Evolutionary conservation across 1,140 invertebrate species (phyloP).

Genomic region (Drosophila ironensis): DNA sequence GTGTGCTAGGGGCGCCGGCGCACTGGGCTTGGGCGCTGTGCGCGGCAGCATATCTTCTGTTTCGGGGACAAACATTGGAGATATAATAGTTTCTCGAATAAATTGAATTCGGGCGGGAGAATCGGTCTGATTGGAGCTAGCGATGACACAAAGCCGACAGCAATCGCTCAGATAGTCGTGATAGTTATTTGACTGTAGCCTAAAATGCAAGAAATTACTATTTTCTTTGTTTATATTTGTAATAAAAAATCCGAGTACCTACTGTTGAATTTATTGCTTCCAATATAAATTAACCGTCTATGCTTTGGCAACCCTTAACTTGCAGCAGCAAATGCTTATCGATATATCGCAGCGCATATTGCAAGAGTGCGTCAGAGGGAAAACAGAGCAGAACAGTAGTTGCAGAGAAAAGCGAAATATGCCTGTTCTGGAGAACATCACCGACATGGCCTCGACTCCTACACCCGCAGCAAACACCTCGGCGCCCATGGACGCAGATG

Average conservation of each 20-base stretch:
- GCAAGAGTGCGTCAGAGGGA: constrained; percentile 34
- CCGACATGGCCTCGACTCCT: constrained; percentile 44
- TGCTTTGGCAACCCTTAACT: no score
- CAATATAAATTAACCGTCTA: no score
- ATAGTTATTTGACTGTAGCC: no score
- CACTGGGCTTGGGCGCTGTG: constrained; percentile 61
- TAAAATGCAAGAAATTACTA: no score
- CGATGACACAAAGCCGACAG: no score
- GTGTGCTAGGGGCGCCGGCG: constrained; percentile 44
- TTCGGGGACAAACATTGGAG: constrained; percentile 61
- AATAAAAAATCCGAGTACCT: no score
- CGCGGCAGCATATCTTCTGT: constrained; percentile 76
- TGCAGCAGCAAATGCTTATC: no score
- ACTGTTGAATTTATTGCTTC: no score
- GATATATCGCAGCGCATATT: no score
- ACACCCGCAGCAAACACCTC: constrained; percentile 10
- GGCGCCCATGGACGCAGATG: constrained; percentile 16
- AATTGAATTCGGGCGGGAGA: constrained; percentile 63
- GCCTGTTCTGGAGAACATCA: constrained; percentile 56
- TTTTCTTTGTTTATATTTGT: no score
- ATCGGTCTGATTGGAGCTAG: constrained; percentile 25
- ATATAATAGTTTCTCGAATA: not conserved
- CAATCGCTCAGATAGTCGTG: no score
- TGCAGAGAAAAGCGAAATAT: constrained; percentile 24
- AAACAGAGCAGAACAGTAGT: not conserved